These are phyloP conservation scores for Cichlasoma orientale DNA, from an alignment of 2,797 vertebrate species.

Conservation along the genomic window DNA sequence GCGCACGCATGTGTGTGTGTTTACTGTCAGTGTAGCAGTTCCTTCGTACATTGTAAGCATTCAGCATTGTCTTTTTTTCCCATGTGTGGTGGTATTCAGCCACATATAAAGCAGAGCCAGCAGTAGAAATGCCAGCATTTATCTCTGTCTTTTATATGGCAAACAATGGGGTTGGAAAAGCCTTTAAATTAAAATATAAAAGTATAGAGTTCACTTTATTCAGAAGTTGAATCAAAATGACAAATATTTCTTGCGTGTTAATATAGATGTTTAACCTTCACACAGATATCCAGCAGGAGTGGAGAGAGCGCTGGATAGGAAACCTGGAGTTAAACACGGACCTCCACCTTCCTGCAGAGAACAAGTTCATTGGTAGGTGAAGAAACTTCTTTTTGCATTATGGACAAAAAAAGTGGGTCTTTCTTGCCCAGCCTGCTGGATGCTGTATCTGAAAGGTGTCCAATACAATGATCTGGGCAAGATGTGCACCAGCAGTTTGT, in stretches of 20 bases:
- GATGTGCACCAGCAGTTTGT: conserved; percentile 12
- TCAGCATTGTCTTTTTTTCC: conserved; percentile 47
- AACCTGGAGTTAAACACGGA: conserved; percentile 86
- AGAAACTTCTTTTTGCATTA: not conserved
- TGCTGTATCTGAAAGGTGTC: conserved; percentile 18
- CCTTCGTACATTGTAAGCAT: conserved; percentile 21
- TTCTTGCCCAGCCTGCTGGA: not conserved
- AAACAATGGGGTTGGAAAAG: conserved; percentile 13
- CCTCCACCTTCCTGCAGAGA: conserved; percentile 91
- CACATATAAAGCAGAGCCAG: conserved; percentile 40
- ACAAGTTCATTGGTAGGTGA: conserved; percentile 91
- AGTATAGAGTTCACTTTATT: not conserved
- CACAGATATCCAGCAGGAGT: conserved; percentile 87
- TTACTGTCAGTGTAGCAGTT: conserved; percentile 23
- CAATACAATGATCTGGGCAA: not conserved
- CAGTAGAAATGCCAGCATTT: conserved; percentile 51
- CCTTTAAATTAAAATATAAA: conserved; percentile 19
- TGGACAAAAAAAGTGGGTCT: not conserved
- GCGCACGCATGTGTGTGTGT: conserved; percentile 1
- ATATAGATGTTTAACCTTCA: conserved; percentile 9
- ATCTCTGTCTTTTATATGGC: conserved; percentile 43
- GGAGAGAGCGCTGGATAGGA: conserved; percentile 87
- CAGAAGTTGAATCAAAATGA: not conserved
- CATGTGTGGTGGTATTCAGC: conserved; percentile 43
- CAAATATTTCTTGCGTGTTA: not conserved